These are phyloP conservation scores for Triplophysa siluroides DNA, from an alignment of 2,113 vertebrate species.

Conservation along the genomic window DNA sequence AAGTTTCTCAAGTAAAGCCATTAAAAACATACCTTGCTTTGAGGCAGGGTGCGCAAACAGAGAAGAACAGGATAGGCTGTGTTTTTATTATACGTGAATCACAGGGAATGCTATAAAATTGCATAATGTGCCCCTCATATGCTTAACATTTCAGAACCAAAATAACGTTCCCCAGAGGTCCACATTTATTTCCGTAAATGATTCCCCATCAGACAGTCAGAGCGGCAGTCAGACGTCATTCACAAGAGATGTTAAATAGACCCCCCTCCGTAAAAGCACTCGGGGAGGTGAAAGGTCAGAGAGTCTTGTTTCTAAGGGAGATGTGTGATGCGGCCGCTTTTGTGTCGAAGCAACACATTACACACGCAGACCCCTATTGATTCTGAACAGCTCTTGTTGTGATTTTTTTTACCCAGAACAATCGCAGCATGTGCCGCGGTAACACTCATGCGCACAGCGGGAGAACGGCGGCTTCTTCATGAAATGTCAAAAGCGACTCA, in stretches of 20 bases:
- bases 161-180: too few species aligned
- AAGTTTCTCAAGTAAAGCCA: too few species aligned
- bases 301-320: slow-evolving; percentile 1
- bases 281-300: slow-evolving; percentile 26
- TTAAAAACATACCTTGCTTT: too few species aligned
- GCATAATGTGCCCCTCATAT: too few species aligned
- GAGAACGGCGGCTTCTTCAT: slow-evolving; percentile 5
- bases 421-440: slow-evolving; percentile 21
- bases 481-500: slow-evolving; percentile 21
- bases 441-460: slow-evolving; percentile 32
- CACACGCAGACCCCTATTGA: slow-evolving; percentile 31
- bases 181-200: background rate
- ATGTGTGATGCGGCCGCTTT: slow-evolving; percentile 25
- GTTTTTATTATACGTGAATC: too few species aligned
- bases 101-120: too few species aligned
- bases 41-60: too few species aligned
- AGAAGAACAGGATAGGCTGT: too few species aligned
- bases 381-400: slow-evolving; percentile 28
- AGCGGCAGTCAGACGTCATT: background rate
- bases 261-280: slow-evolving; percentile 9
- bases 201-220: background rate
- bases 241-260: slow-evolving; percentile 15
- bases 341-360: slow-evolving; percentile 35
- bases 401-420: slow-evolving; percentile 33
- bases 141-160: too few species aligned